A percentile compares a stretch with the other conserved stretches of the same genome.
Conservation (phyloP, 2,113 vertebrate genomes). For the Ictidomys tridecemlineatus region DNA sequence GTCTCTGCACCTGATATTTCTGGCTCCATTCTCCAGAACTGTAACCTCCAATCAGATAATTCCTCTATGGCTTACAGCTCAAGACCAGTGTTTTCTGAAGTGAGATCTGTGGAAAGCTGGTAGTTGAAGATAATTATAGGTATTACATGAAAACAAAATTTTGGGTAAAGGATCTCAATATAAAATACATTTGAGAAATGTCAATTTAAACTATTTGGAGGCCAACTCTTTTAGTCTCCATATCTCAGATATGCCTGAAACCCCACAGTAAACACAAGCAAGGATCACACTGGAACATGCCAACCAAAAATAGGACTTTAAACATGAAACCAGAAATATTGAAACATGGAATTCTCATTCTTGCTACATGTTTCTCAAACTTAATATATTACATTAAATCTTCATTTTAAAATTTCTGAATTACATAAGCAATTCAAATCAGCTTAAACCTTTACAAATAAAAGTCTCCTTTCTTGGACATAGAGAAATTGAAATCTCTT, state of each 20-base stretch:
- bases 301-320: background rate
- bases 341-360: background rate
- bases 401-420: background rate
- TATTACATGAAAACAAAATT: background rate
- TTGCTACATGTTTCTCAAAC: background rate
- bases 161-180: background rate
- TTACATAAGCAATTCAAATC: background rate
- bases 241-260: background rate
- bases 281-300: background rate
- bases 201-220: background rate
- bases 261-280: background rate
- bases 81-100: background rate
- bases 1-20: too few relatives aligned
- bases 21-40: background rate
- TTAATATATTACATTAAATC: background rate
- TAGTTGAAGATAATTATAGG: background rate
- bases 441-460: background rate
- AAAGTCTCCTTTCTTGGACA: background rate
- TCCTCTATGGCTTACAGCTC: background rate
- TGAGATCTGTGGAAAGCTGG: background rate
- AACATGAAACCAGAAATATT: background rate
- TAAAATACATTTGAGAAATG: background rate
- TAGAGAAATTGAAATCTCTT: too few relatives aligned
- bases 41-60: background rate
- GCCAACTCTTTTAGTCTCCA: background rate